Evolutionary conservation across 2,797 vertebrate genomes (phyloP).

Genomic region (Phrynocephalus forsythii): DNA sequence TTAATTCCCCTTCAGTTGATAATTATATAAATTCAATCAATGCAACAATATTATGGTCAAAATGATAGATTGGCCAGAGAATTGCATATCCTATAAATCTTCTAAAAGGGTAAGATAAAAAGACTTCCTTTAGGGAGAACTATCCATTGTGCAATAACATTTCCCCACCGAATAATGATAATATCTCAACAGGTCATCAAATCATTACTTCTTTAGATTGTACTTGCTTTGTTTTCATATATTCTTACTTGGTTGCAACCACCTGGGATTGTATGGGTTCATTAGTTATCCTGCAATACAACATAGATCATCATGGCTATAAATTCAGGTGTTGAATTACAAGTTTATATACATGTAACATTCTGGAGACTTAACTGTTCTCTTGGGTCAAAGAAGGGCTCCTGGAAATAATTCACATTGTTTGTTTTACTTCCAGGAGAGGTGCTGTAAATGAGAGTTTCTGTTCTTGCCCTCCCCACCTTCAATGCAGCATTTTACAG

Average conservation of each 20-base stretch:
- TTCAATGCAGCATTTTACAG: neutral
- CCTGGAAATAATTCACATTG: conserved; percentile 36
- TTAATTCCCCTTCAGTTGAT: neutral
- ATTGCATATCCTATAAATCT: neutral
- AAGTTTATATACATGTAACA: conserved; percentile 19
- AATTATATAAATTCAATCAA: neutral
- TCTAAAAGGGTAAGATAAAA: neutral
- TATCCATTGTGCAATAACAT: neutral
- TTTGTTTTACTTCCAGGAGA: neutral
- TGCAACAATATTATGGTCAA: neutral
- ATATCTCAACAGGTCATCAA: neutral
- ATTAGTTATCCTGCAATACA: neutral
- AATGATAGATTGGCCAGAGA: neutral
- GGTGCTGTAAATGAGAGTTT: neutral
- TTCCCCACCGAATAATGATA: neutral
- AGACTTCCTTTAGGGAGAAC: neutral
- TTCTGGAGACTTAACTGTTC: conserved; percentile 39
- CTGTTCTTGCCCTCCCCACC: neutral
- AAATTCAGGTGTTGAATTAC: conserved; percentile 19
- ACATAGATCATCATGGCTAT: conserved; percentile 14
- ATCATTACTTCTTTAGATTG: neutral
- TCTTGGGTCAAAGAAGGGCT: conserved; percentile 1
- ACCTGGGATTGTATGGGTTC: neutral
- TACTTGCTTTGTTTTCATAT: neutral
- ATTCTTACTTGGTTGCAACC: neutral